Base-by-base conservation (phyloP, 2,888 invertebrate species). In the Cosmopolites sordidus region DNA sequence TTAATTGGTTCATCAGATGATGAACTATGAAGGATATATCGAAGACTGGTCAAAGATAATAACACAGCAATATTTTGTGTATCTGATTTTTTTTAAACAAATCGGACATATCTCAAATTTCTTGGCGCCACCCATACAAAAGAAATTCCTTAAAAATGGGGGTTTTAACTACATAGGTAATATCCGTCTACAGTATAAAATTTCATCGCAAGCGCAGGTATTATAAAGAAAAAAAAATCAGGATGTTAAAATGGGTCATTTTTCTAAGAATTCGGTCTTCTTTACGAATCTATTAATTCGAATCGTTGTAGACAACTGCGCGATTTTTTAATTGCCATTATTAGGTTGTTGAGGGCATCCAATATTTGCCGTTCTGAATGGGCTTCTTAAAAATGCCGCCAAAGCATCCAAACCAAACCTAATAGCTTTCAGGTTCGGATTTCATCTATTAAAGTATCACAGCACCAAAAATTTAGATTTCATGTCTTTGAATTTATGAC, bases 261-360 rank as follows among this genome's bases (percentile, higher is more conserved):
- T 22, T 43, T 48, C 48, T 12, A 11, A 48, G 53, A 48, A 14
- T 27, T 30, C 11, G 37, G n/a, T 22, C 48, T 37, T 3, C 47
- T 22, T 22, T 48, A 53, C 41, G 49, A 54, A 45, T 54, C 54
- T 48, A 49, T 49, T 39, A 45, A 22, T 44, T 54, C 49, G 41
- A 5, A 45, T 54, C 45, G 54, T 45, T 49, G 40, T 48, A 39
- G 44, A 41, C 48, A 45, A 44, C 48, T 49, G 12, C 17, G 43
- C 42, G 12, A 43, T 42, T 42, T 47, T 29, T 49, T 54, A 54
- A 54, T 54, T 45, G 49, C 45, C 18, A 44, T 48, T 40, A 40
- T 43, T 43, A 40, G 16, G 45, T 40, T 12, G 54, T 54, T 53
- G 41, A n/a, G n/a, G 22, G 8, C 22, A 22, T 22, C 8, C 3